phyloP scores from a whole-genome alignment of 2,797 vertebrate genomes.

The Nannoperca obscura region DNA sequence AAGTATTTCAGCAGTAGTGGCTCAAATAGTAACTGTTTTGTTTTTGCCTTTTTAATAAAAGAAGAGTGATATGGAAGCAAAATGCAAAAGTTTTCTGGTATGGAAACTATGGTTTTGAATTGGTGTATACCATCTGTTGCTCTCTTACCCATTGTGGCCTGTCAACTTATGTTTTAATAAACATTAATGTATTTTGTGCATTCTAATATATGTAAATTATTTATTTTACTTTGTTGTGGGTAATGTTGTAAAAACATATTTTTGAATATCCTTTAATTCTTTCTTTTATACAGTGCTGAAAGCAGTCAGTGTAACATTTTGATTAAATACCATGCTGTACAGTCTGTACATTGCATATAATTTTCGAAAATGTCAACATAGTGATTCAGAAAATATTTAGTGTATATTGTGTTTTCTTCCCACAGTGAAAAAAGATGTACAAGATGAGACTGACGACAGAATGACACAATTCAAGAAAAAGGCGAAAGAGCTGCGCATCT shows the following conservation, averaged over 20 bases:
- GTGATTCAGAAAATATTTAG: not conserved
- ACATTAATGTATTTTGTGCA: conserved; percentile 23
- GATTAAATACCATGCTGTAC: not conserved
- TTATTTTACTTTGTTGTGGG: conserved; percentile 24
- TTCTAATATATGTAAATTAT: conserved; percentile 29
- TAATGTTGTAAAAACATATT: not conserved
- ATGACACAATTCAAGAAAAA: conserved; percentile 91
- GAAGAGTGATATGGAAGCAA: not conserved
- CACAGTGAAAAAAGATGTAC: conserved; percentile 89
- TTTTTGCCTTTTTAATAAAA: not conserved
- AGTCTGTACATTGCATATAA: conserved; percentile 1
- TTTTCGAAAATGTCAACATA: not conserved
- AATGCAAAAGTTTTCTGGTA: not conserved
- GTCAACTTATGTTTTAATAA: conserved; percentile 9
- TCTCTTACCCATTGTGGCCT: not conserved
- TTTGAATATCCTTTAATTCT: conserved; percentile 1
- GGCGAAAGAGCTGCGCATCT: conserved; percentile 93
- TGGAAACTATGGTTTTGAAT: conserved; percentile 34
- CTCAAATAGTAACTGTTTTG: not conserved
- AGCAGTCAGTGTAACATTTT: conserved; percentile 20
- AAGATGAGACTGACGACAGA: conserved; percentile 88
- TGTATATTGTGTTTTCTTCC: conserved; percentile 5
- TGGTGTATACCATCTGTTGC: conserved; percentile 40
- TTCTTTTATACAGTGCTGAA: not conserved
- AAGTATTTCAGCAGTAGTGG: conserved; percentile 10